These are phyloP conservation scores for Anneissia japonica DNA, from an alignment of 35 echinoderm and acorn worm genomes.

Conservation along the genomic window DNA sequence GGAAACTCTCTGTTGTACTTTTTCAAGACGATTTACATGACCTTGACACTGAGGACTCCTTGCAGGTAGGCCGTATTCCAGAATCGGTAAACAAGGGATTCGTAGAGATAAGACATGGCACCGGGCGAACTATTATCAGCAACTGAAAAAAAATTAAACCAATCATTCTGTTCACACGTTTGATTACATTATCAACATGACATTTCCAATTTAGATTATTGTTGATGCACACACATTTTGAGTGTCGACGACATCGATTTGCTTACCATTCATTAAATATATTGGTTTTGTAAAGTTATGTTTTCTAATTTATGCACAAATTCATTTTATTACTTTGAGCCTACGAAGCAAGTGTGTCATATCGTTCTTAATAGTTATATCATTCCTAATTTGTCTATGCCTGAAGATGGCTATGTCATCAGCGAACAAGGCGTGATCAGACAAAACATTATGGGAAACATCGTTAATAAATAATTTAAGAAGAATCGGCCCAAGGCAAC, in stretches of 20 bases:
- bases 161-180: not conserved
- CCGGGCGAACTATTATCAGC: not conserved
- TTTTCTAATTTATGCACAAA: constrained; percentile 19
- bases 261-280: not conserved
- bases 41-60: no score
- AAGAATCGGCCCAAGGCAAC: not conserved
- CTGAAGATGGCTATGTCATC: constrained; percentile 16
- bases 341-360: not conserved
- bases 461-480: constrained; percentile 29
- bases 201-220: constrained; percentile 5
- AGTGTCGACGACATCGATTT: not conserved
- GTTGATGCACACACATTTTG: constrained; percentile 1
- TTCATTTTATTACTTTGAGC: not conserved
- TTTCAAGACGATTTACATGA: no score
- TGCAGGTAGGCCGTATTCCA: constrained; percentile 21
- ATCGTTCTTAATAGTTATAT: constrained; percentile 9
- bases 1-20: no score
- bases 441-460: not conserved
- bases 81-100: constrained; percentile 30
- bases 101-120: constrained; percentile 5
- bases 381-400: not conserved
- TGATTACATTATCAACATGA: not conserved
- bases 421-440: constrained; percentile 4
- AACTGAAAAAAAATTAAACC: constrained; percentile 3
- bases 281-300: not conserved